These are phyloP conservation scores for Luperina nickerlii DNA, from an alignment of 2,888 invertebrate species.

Conservation along the genomic window DNA sequence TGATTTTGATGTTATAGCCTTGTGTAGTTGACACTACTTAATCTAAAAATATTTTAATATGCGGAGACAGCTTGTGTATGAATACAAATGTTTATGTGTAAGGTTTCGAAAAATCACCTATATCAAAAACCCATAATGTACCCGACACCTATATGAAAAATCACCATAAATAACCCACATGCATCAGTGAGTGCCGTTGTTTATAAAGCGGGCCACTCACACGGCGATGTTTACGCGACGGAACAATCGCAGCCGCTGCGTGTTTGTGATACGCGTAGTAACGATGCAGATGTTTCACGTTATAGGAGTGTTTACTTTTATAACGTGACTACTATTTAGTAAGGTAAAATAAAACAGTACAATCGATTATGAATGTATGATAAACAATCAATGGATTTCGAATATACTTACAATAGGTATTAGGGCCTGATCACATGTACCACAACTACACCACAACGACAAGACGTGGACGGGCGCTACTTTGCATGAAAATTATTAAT, in stretches of 20 bases:
- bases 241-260: conserved; percentile 50
- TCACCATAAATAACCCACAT: conserved; percentile 10
- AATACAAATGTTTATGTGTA: too few relatives aligned
- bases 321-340: conserved; percentile 17
- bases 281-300: conserved; percentile 32
- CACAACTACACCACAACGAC: not conserved
- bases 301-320: conserved; percentile 25
- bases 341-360: conserved; percentile 5
- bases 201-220: conserved; percentile 53
- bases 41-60: too few relatives aligned
- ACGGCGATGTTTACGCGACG: conserved; percentile 42
- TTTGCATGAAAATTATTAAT: not conserved
- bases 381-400: not conserved
- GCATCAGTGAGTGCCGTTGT: conserved; percentile 35
- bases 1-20: too few relatives aligned
- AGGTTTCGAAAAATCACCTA: too few relatives aligned
- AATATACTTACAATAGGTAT: not conserved
- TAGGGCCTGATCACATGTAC: not conserved
- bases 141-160: too few relatives aligned
- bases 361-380: not conserved
- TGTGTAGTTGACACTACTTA: too few relatives aligned
- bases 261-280: conserved; percentile 50
- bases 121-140: too few relatives aligned
- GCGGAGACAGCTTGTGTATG: too few relatives aligned
- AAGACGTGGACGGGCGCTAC: not conserved